Conservation (phyloP, 2,797 vertebrate genomes). For the Morelia viridis region DNA sequence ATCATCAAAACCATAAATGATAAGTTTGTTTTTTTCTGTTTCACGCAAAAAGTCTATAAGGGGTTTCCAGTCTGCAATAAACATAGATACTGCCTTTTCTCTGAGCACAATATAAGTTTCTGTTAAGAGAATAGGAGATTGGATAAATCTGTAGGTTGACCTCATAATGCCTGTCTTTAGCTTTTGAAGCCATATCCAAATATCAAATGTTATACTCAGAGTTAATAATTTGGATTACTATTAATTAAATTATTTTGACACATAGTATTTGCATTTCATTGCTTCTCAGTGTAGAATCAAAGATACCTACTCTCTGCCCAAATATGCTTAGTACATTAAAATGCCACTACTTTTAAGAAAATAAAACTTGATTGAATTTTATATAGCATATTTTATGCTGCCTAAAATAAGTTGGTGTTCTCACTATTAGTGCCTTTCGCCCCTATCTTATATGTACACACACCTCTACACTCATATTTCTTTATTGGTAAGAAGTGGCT, state of each 20-base stretch:
- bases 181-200: not conserved
- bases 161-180: not conserved
- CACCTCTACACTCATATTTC: not conserved
- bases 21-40: too few species aligned
- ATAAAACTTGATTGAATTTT: not conserved
- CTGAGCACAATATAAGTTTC: not conserved
- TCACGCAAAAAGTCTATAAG: too few species aligned
- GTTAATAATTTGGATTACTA: slow-evolving; percentile 2
- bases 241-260: not conserved
- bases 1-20: too few species aligned
- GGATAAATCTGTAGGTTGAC: not conserved
- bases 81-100: too few species aligned
- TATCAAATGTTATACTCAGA: not conserved
- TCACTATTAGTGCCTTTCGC: not conserved
- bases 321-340: not conserved
- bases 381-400: not conserved
- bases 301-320: not conserved
- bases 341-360: not conserved
- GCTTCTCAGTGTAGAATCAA: not conserved
- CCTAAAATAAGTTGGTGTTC: not conserved
- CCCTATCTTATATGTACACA: not conserved
- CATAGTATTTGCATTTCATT: not conserved
- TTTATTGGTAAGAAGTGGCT: not conserved
- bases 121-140: not conserved
- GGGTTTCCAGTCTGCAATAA: too few species aligned